Percentiles rank a stretch among this genome's conserved stretches.
These are phyloP conservation scores for Schizopygopsis pylzovi DNA, from an alignment of 2,797 vertebrate species.

Conservation along the genomic window DNA sequence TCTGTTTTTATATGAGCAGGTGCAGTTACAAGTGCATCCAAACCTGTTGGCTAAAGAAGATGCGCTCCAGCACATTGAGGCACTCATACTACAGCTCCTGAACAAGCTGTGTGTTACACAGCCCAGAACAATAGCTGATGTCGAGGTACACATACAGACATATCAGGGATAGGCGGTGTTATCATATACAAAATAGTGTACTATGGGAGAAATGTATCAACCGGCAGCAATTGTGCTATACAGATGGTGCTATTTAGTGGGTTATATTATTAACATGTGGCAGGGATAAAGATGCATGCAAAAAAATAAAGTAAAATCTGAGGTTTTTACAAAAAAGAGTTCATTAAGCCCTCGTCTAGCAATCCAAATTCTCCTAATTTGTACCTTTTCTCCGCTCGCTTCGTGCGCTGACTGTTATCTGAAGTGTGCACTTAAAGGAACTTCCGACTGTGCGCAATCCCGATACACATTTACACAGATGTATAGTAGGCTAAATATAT, in stretches of 20 bases:
- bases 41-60: constrained; percentile 95
- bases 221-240: not conserved
- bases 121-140: constrained; percentile 93
- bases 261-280: not conserved
- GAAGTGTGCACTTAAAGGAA: too few species aligned
- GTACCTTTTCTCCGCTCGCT: too few species aligned
- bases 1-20: constrained; percentile 74
- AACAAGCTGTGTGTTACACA: constrained; percentile 97
- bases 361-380: too few species aligned
- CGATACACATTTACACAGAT: too few species aligned
- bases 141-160: constrained; percentile 82
- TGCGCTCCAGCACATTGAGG: constrained; percentile 96
- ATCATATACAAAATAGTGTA: not conserved
- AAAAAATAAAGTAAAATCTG: too few species aligned
- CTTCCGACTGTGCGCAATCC: too few species aligned
- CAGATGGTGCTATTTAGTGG: not conserved
- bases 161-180: not conserved
- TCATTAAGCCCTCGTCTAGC: too few species aligned
- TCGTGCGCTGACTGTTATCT: too few species aligned
- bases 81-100: constrained; percentile 96
- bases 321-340: too few species aligned
- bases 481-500: too few species aligned
- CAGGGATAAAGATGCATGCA: not conserved
- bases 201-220: not conserved
- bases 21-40: constrained; percentile 97